A percentile compares a stretch with the other conserved stretches of the same genome.
Evolutionary conservation across 2,797 vertebrate genomes (phyloP).

Genomic region (Bovichtus variegatus): DNA sequence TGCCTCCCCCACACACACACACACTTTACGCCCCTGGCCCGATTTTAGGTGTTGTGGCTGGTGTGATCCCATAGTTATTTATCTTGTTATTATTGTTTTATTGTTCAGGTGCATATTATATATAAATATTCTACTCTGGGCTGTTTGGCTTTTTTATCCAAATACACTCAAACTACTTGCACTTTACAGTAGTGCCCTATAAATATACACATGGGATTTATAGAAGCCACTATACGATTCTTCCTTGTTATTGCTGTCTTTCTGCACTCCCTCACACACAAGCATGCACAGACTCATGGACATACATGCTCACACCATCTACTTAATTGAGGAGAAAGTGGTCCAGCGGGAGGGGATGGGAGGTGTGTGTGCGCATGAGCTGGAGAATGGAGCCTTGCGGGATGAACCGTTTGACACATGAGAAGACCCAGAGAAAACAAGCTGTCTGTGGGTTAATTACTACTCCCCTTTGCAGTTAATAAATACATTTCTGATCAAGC

Average conservation of each 20-base stretch:
- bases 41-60: too few relatives aligned
- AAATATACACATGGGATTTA: slow-evolving; percentile 36
- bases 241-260: slow-evolving; percentile 35
- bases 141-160: slow-evolving; percentile 29
- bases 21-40: too few relatives aligned
- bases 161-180: slow-evolving; percentile 14
- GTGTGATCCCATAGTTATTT: neutral
- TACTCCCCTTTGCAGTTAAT: slow-evolving; percentile 86
- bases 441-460: slow-evolving; percentile 88
- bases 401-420: slow-evolving; percentile 85
- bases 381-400: slow-evolving; percentile 71
- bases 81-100: neutral
- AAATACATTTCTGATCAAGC: slow-evolving; percentile 90
- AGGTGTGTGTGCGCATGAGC: slow-evolving; percentile 58
- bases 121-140: neutral
- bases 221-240: slow-evolving; percentile 42
- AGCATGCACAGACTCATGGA: neutral
- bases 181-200: slow-evolving; percentile 12
- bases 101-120: neutral
- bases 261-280: slow-evolving; percentile 17
- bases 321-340: slow-evolving; percentile 85
- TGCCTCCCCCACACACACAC: too few relatives aligned
- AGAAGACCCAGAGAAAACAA: slow-evolving; percentile 87
- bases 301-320: slow-evolving; percentile 37
- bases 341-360: slow-evolving; percentile 72